Base-by-base conservation (phyloP, 2,113 vertebrate species). In the Halichoerus grypus region DNA sequence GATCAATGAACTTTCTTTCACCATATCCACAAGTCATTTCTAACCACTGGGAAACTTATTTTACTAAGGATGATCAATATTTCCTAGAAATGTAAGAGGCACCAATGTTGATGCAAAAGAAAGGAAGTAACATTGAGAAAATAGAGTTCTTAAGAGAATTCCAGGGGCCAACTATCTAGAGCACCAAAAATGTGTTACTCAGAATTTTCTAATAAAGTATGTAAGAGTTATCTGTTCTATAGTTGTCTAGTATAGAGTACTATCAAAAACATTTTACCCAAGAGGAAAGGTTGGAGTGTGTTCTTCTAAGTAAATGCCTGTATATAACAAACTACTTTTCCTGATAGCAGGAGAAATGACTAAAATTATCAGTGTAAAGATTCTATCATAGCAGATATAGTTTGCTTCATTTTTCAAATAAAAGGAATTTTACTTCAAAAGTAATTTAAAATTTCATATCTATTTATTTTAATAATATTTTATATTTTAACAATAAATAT, bases 31-130 rank as follows among this genome's bases (percentile, higher is more conserved):
- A 94, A 97, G 92, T 97, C 92, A 97, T 95, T 95, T 98, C 83
- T 95, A 94, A 98, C 94, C 36, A 88, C 9, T 57, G 85, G 57
- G 83, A 97, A 97, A 95, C 90, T 98, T 96, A 95, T 97, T 98
- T 98, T 97, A 97, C 95, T 95, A 96, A 96, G 91, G 61, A 71
- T 1, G 63, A 84, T 97, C 69, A 87, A 72, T 97, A 97, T 95
- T 97, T 97, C 16, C 53, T 91, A 79, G 49, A 80, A 91, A 65
- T 90, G 46, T 81, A 85, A 94, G 21, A 95, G 55, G 93, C 59
- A 76, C 33, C 67, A 31, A 85, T 33, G 42, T 67, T 82, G 55
- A 9, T 86, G 10, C 8, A 69, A 93, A 39, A 39, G 83, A 85
- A 39, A 88, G 61, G 3, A 91, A 65, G 72, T 71, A 26, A 69